Percentiles rank a stretch among this genome's conserved stretches.
These are phyloP conservation scores for Turdus rufiventris DNA, from an alignment of 2,113 vertebrate genomes.

Conservation along the genomic window DNA sequence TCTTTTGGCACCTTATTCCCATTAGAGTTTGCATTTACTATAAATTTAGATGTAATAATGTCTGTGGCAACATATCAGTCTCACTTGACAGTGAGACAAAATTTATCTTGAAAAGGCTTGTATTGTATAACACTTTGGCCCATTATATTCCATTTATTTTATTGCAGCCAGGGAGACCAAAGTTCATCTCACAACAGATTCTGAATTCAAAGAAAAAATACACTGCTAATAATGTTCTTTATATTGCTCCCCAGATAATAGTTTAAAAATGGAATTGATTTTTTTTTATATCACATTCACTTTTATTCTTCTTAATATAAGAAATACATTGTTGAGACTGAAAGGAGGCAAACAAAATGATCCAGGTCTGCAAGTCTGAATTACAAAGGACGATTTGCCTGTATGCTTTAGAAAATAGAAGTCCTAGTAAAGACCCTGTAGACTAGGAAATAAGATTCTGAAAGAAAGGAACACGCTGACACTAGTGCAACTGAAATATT, in stretches of 20 bases:
- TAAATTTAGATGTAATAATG: neutral
- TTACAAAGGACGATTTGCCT: neutral
- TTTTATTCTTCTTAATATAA: neutral
- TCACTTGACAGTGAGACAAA: neutral
- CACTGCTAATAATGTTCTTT: neutral
- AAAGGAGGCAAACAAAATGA: slow-evolving; percentile 10
- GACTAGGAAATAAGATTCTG: neutral
- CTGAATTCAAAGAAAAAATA: neutral
- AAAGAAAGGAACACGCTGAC: neutral
- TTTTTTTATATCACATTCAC: neutral
- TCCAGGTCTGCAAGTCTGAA: neutral
- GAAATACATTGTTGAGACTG: neutral
- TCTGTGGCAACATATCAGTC: neutral
- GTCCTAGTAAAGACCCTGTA: neutral
- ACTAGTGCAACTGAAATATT: neutral
- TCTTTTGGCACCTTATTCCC: neutral
- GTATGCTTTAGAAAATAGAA: neutral
- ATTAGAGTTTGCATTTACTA: neutral
- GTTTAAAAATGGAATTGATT: slow-evolving; percentile 12
- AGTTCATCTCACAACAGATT: neutral
- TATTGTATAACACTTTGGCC: neutral
- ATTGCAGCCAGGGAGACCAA: neutral
- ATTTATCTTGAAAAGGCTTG: neutral
- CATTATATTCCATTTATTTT: slow-evolving; percentile 25
- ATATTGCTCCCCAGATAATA: neutral